Evolutionary conservation across 2,888 invertebrate species (phyloP), one percentile per base, ranked within the genome.

Genomic region (Emmelina monodactyla): DNA sequence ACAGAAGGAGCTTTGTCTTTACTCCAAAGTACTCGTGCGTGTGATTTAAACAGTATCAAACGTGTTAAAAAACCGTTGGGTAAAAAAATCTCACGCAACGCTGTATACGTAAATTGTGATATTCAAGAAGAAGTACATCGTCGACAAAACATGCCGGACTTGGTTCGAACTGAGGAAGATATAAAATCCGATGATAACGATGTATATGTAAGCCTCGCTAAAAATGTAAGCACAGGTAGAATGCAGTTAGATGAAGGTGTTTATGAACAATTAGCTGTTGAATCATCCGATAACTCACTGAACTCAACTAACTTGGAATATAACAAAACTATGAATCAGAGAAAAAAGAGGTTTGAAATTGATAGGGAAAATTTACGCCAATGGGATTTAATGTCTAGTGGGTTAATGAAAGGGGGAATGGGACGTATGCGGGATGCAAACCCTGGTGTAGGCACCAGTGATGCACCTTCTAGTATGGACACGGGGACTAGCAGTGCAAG

Each of bases 381-480:
- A 58, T 92, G 92, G 92, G 92, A 92, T 73, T 84, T 92, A 53
- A 85, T 92, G 87, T 92, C 92, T 40, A 92, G 92, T 80, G 92
- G 86, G 45, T 79, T 88, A 50, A 85, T 87, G 83, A 86, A 75
- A 51, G 62, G 60, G 46, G 64, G 61, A 41, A 51, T 49, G 50
- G 66, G 67, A 49, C 62, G 68, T 55, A 72, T 70, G 68, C 67
- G 69, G 63, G 67, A 70, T 47, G 48, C 46, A 47, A 66, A 62
- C 48, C 58, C 56, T 51, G 59, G 62, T 58, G 57, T 50, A 57
- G 66, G 62, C 52, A 50, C 54, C 52, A 62, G 63, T 47, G 66
- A 63, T 47, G 59, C 62, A 56, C 57, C 62, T 45, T 61, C 65
- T 71, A 66, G 64, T 54, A 63, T 51, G 66, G 72, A 71, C 55